phyloP scores from a whole-genome alignment of 2,888 invertebrate species.

The Drosophila nr. perissopoda region DNA sequence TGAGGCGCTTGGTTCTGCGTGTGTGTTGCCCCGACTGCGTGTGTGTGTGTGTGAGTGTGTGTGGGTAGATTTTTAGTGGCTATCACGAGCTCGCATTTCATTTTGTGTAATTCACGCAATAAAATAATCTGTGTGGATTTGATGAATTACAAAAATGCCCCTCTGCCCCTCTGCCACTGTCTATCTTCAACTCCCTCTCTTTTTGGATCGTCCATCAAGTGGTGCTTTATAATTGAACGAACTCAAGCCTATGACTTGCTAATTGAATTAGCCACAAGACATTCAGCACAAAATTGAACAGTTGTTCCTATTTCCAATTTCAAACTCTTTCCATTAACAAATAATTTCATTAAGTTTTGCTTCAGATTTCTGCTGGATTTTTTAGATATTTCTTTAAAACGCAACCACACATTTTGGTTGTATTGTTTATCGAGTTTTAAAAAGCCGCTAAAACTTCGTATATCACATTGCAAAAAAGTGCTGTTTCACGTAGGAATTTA shows the following conservation, averaged over 20 bases:
- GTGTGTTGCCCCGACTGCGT: constrained; percentile 10
- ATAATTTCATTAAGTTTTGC: constrained; percentile 19
- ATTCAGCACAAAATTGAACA: constrained; percentile 13
- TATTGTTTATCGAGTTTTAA: neutral
- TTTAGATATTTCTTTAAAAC: neutral
- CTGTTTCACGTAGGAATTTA: constrained; percentile 5
- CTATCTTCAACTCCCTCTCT: neutral
- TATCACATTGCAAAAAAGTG: neutral
- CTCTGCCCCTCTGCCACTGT: neutral
- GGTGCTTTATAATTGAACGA: constrained; percentile 54
- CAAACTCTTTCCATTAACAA: constrained; percentile 10
- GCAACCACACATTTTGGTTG: neutral
- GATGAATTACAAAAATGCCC: constrained; percentile 38
- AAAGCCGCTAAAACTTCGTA: neutral
- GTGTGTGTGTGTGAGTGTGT: constrained; percentile 40
- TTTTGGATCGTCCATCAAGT: constrained; percentile 44
- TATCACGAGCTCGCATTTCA: constrained; percentile 71
- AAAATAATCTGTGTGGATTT: constrained; percentile 62
- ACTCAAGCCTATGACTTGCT: constrained; percentile 43
- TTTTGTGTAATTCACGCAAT: constrained; percentile 74
- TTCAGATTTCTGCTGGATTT: neutral
- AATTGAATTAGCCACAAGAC: constrained; percentile 52
- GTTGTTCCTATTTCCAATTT: constrained; percentile 12
- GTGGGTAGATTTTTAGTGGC: constrained; percentile 64
- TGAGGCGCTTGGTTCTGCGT: constrained; percentile 15